Percentiles rank a stretch among this genome's conserved stretches.
Conservation (phyloP, 1,140 invertebrate species). For the Drosophila bocki region DNA sequence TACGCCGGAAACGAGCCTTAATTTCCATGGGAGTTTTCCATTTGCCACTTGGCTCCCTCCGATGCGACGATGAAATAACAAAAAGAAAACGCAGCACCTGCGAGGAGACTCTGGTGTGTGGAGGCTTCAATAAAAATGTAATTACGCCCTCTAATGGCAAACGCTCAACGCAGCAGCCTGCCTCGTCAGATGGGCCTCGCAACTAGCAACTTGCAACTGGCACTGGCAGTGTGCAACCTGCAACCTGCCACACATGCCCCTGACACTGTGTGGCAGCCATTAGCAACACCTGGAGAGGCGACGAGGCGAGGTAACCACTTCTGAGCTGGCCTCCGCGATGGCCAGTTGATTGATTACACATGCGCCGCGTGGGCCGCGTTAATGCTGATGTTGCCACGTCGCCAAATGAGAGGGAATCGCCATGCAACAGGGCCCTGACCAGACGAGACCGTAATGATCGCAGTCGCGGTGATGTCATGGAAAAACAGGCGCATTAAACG, state of each 20-base stretch:
- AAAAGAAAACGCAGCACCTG: slow-evolving; percentile 46
- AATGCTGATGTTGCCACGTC: slow-evolving; percentile 63
- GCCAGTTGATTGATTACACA: slow-evolving; percentile 80
- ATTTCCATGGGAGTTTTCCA: slow-evolving; percentile 69
- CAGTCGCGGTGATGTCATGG: slow-evolving; percentile 42
- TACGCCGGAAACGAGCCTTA: slow-evolving; percentile 66
- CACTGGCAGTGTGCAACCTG: slow-evolving; percentile 21
- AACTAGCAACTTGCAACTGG: slow-evolving; percentile 16
- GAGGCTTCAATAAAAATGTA: slow-evolving; percentile 76
- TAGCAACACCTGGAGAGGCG: slow-evolving; percentile 53
- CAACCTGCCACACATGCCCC: slow-evolving; percentile 53
- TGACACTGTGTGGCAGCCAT: slow-evolving; percentile 76
- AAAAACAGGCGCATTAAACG: slow-evolving; percentile 45
- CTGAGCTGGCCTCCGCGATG: slow-evolving; percentile 59
- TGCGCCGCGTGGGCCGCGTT: slow-evolving; percentile 67
- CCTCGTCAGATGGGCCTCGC: slow-evolving; percentile 37
- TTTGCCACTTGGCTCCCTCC: slow-evolving; percentile 35
- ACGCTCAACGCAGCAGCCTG: slow-evolving; percentile 39
- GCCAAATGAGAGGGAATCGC: slow-evolving; percentile 45
- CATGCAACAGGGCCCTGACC: slow-evolving; percentile 7
- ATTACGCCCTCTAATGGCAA: slow-evolving; percentile 75
- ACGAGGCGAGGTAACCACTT: slow-evolving; percentile 39
- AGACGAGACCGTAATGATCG: slow-evolving; percentile 42
- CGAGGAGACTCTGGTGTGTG: slow-evolving; percentile 10
- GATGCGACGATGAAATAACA: slow-evolving; percentile 27